Evolutionary conservation across 2,888 invertebrate species (phyloP).

Genomic region (Aporophyla lueneburgensis): DNA sequence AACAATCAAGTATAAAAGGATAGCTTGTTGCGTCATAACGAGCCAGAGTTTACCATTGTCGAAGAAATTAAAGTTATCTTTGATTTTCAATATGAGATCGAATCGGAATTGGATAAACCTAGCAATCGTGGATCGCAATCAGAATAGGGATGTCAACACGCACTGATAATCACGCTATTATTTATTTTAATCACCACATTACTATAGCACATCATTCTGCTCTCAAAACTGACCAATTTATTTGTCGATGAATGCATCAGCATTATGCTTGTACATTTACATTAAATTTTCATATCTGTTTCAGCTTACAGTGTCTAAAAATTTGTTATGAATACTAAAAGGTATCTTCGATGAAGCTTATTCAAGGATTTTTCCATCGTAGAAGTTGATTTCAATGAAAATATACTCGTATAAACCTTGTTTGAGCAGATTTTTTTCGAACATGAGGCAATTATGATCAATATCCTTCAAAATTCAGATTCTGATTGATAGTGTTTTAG

Average conservation of each 20-base stretch:
- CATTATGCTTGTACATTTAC: neutral
- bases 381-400: neutral
- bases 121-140: neutral
- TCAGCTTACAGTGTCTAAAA: neutral
- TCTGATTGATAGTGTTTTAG: no score
- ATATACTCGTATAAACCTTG: no score
- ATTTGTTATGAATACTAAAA: neutral
- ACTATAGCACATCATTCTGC: conserved; percentile 43
- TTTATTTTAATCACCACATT: conserved; percentile 64
- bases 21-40: neutral
- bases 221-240: conserved; percentile 39
- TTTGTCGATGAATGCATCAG: conserved; percentile 36
- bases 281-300: conserved; percentile 18
- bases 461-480: no score
- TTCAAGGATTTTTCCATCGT: neutral
- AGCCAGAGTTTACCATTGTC: neutral
- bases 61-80: neutral
- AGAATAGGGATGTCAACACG: conserved; percentile 72
- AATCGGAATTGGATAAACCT: neutral
- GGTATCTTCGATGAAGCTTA: neutral
- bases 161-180: conserved; percentile 72
- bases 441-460: no score
- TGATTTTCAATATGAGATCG: neutral
- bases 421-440: no score
- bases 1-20: neutral